These are phyloP conservation scores for Platorchestia sp. DNA, from an alignment of 1,140 invertebrate genomes.

Conservation along the genomic window DNA sequence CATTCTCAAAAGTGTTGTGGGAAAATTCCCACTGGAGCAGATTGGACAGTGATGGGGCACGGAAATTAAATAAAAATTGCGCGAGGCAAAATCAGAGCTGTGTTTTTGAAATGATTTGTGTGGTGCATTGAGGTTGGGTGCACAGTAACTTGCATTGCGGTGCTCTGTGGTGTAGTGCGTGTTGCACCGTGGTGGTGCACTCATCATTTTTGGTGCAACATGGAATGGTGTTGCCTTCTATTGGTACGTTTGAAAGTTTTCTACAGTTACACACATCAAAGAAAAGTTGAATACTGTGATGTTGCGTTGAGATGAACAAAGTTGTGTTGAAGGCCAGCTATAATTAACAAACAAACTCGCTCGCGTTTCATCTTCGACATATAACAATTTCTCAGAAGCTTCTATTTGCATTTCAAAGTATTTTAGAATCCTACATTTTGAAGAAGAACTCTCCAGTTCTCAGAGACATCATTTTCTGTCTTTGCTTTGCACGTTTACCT, in stretches of 20 bases:
- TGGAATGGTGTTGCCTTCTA: background rate
- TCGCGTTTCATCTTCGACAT: background rate
- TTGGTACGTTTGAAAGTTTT: background rate
- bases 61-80: conserved; percentile 13
- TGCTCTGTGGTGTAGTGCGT: background rate
- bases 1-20: background rate
- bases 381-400: background rate
- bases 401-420: background rate
- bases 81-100: background rate
- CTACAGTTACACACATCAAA: background rate
- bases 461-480: background rate
- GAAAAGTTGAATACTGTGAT: background rate
- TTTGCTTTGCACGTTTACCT: background rate
- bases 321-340: background rate
- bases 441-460: background rate
- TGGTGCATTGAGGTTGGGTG: background rate
- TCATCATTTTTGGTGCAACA: background rate
- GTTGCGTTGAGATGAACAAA: background rate
- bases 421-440: background rate
- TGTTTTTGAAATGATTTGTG: conserved; percentile 27
- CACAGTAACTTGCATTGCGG: background rate
- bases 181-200: background rate
- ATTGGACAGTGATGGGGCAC: conserved; percentile 23
- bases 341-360: background rate
- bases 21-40: conserved; percentile 1